Base-by-base conservation (phyloP, 2,797 vertebrate genomes). In the Paratrypauchen microcephalus region DNA sequence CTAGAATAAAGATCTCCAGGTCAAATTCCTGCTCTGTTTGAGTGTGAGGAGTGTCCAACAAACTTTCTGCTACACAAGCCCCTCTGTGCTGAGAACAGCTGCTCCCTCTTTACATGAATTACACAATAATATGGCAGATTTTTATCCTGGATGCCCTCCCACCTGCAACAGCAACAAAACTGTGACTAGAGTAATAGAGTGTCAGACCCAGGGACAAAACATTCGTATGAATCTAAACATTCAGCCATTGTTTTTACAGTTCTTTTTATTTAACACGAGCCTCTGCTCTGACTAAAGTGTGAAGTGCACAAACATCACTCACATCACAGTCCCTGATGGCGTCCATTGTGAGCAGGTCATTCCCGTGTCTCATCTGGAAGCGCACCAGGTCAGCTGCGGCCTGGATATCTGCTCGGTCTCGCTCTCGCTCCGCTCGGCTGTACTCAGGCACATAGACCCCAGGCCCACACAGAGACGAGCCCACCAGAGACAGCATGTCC, bases 291-390 rank as follows among this genome's bases (percentile, higher is more conserved):
- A 1, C 21, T 56, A n/a, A n/a, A n/a, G 62, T 55, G 24, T 54
- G 67, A 8, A 70, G 5, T 70, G 56, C 52, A 32, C 30, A 21
- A 5, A 36, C 19, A 39, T n/a, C 4, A 79, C 93, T 90, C 86
- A 30, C 28, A 30, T 30, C 94, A 74, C 94, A 95, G 55, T 94
- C 92, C 63, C 88, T 91, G 74, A 95, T 94, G 72, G 92, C 94
- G 0, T 95, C 94, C 94, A 95, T 94, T 64, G 94, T 94, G 36
- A 94, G 94, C 65, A 95, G 90, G 79, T 94, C 94, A 2, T 95
- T 94, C 65, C 94, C 93, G 3, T 94, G 94, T 16, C 94, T 93
- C 81, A 95, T 93, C 85, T 95, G 94, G 87, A 95, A 95, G 32
- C 93, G 89, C 56, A 95, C 92, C 75, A 95, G 87, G 65, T 94